Evolutionary conservation across 2,113 vertebrate species (phyloP).

Genomic region (Enhydra lutris): DNA sequence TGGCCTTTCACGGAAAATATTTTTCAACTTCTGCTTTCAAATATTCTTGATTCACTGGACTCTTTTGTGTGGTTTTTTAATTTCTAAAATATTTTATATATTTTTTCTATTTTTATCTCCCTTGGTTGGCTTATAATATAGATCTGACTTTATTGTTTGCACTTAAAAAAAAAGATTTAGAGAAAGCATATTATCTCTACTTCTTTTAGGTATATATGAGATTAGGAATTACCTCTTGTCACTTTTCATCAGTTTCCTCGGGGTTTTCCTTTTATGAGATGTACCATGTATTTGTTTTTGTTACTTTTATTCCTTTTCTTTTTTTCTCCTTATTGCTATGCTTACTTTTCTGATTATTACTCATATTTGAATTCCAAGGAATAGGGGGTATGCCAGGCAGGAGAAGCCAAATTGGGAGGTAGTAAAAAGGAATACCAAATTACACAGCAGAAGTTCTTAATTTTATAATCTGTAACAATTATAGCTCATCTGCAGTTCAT

Average conservation of each 20-base stretch:
- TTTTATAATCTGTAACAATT: background rate
- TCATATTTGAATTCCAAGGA: background rate
- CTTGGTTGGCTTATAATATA: background rate
- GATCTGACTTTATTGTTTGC: background rate
- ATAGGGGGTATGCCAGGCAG: accelerated
- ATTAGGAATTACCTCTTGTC: background rate
- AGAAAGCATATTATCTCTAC: background rate
- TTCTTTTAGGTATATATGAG: background rate
- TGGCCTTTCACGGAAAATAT: accelerated
- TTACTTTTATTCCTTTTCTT: background rate
- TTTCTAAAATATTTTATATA: background rate
- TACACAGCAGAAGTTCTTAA: background rate
- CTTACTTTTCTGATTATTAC: background rate
- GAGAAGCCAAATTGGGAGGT: background rate
- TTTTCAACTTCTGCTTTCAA: background rate
- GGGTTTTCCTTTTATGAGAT: background rate
- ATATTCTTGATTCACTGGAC: background rate
- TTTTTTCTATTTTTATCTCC: background rate
- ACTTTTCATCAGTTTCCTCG: background rate
- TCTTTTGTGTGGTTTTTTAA: background rate
- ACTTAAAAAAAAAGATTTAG: background rate
- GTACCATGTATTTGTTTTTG: background rate
- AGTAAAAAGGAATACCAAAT: background rate
- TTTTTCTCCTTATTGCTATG: background rate
- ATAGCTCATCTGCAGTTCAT: accelerated